A percentile compares a stretch with the other conserved stretches of the same genome.
phyloP scores from a whole-genome alignment of 92 coral and sea anemone genomes.

The Epizoanthus ramosus region DNA sequence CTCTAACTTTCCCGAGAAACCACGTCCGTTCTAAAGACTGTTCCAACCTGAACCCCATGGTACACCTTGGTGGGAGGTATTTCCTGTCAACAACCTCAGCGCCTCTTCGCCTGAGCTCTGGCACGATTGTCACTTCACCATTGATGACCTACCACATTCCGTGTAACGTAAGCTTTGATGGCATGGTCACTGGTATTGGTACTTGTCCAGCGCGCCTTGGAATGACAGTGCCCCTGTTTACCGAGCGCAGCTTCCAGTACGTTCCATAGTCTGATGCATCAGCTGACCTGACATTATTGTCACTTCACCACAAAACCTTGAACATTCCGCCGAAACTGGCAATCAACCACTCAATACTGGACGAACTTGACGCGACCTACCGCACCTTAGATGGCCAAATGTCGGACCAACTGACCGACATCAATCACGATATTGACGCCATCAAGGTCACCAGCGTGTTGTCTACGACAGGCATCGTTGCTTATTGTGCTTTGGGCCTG shows the following conservation, averaged over 20 bases:
- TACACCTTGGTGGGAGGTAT: no score
- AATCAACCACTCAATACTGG: constrained; percentile 21
- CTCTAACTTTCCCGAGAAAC: constrained; percentile 32
- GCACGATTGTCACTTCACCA: constrained; percentile 40
- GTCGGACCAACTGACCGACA: not conserved
- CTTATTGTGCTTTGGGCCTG: constrained; percentile 13
- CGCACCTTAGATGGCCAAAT: constrained; percentile 41
- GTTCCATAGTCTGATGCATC: constrained; percentile 40
- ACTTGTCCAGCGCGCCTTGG: constrained; percentile 41
- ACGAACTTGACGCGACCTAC: constrained; percentile 38
- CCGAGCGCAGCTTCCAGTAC: constrained; percentile 7
- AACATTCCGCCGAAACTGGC: constrained; percentile 8
- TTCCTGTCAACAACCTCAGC: no score
- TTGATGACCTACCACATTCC: constrained; percentile 55
- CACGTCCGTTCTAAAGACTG: constrained; percentile 25
- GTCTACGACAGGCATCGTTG: constrained; percentile 10
- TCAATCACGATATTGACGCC: not conserved
- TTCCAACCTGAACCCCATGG: no score
- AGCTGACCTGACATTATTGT: not conserved
- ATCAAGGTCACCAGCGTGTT: not conserved
- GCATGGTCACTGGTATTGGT: constrained; percentile 43
- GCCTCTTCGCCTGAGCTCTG: constrained; percentile 31
- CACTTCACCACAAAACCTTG: constrained; percentile 10
- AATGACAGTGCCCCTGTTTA: constrained; percentile 43
- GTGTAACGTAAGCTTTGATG: constrained; percentile 47